Conservation (phyloP, 2,888 invertebrate genomes). For the Temnothorax rugatulus region DNA sequence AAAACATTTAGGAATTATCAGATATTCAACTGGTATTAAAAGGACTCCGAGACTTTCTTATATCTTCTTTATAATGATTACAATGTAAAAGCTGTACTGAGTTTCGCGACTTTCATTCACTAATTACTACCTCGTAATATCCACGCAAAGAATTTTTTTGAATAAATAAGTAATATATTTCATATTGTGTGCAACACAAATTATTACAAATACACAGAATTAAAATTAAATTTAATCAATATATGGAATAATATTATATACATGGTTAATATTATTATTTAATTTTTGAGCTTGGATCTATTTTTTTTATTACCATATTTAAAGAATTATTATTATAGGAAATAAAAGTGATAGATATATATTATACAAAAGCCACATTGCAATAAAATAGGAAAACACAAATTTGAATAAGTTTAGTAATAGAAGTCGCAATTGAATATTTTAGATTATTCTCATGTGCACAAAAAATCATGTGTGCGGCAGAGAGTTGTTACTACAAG, state of each 20-base stretch:
- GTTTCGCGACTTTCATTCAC: neutral
- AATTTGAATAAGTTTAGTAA: neutral
- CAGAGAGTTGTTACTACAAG: no score
- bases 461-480: no score
- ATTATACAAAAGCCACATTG: neutral
- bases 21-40: slow-evolving; percentile 46
- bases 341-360: neutral
- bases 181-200: neutral
- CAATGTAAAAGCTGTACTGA: slow-evolving; percentile 28
- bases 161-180: neutral
- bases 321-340: neutral
- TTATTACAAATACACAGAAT: neutral
- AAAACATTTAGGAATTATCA: slow-evolving; percentile 53
- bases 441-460: neutral
- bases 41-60: slow-evolving; percentile 14
- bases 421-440: neutral
- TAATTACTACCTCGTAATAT: slow-evolving; percentile 29
- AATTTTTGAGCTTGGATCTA: neutral
- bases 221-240: slow-evolving; percentile 17
- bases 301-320: neutral
- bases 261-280: slow-evolving; percentile 3
- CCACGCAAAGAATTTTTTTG: neutral
- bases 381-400: neutral
- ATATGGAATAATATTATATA: neutral
- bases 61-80: slow-evolving; percentile 36